Base-by-base conservation (phyloP, 2,888 invertebrate species). In the Nephrotoma flavescens region DNA sequence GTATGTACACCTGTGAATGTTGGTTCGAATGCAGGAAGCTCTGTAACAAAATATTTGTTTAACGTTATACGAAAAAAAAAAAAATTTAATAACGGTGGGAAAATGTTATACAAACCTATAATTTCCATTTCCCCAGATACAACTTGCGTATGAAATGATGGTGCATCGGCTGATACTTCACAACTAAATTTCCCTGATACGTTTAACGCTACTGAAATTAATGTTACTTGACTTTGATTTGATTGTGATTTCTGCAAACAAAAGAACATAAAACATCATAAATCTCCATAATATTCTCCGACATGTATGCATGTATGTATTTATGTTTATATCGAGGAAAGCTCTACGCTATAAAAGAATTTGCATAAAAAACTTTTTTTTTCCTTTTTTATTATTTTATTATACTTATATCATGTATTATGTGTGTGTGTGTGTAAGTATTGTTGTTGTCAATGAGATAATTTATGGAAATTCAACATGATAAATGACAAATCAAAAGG, bases 1-100 rank as follows among this genome's bases (percentile, higher is more conserved):
- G 92, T 91, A 89, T 93, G 93, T 87, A 93, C 90, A 1, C 93
- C 93, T 42, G 91, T 92, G 87, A 94, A 93, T 87, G 91, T 91
- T 19, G 93, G 93, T 86, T 92, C 92, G 87, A 92, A 91, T 87
- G 91, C 91, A 6, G 94, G 94, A 83, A 93, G 89, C 89, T 93
- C 93, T 90, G 90, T 90, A 19, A 91, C 42, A 6, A 86, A 52
- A 86, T 42, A 83, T 31, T 5, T 83, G 4, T 11, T 6, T 15
- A 87, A 86, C 31, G 84, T 71, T 15, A n/a, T n/a, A 71, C 19
- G 7, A 6, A 0, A 71, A 86, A 41, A 86, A 31, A 19, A 19
- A 41, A 86, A 87, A 87, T 83, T 87, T 12, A n/a, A 84, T 85
- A 31, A 86, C 31, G n/a, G 0, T 31, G 31, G 31, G 31, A 42